phyloP scores from a whole-genome alignment of 2,797 vertebrate species.

The Heteromormyrus szaboi region DNA sequence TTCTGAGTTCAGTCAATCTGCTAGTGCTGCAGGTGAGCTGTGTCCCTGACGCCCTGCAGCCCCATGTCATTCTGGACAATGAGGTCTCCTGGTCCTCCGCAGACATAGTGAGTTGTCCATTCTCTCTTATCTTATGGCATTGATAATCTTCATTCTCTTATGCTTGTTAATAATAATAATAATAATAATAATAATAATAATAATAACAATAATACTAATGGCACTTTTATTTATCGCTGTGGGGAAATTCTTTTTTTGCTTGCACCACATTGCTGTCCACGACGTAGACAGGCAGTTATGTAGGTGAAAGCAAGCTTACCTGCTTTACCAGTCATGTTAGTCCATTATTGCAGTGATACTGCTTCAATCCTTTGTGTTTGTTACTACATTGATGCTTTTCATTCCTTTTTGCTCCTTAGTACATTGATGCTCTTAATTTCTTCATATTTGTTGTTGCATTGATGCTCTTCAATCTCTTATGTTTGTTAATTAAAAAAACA shows the following conservation, averaged over 20 bases:
- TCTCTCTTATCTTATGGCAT: background rate
- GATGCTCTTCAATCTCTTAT: background rate
- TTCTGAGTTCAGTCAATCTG: slow-evolving; percentile 87
- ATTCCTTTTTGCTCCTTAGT: background rate
- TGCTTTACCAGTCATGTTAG: background rate
- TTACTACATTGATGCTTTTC: background rate
- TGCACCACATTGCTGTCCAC: background rate
- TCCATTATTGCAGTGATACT: background rate
- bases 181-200: too few species aligned
- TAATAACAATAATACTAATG: background rate
- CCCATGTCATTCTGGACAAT: slow-evolving; percentile 81
- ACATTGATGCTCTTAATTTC: background rate
- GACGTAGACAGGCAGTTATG: background rate
- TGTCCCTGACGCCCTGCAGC: slow-evolving; percentile 86
- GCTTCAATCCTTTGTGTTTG: background rate
- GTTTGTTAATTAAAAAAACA: background rate
- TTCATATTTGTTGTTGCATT: background rate
- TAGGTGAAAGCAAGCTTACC: background rate
- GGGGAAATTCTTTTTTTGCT: background rate
- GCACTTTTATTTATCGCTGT: background rate
- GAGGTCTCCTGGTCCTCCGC: slow-evolving; percentile 88
- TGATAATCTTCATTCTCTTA: background rate
- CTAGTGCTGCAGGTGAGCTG: slow-evolving; percentile 97
- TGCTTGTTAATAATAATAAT: background rate
- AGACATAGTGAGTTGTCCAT: slow-evolving; percentile 33